A percentile compares a stretch with the other conserved stretches of the same genome.
Conservation (phyloP, 2,797 vertebrate genomes). For the Urocyon cinereoargenteus region DNA sequence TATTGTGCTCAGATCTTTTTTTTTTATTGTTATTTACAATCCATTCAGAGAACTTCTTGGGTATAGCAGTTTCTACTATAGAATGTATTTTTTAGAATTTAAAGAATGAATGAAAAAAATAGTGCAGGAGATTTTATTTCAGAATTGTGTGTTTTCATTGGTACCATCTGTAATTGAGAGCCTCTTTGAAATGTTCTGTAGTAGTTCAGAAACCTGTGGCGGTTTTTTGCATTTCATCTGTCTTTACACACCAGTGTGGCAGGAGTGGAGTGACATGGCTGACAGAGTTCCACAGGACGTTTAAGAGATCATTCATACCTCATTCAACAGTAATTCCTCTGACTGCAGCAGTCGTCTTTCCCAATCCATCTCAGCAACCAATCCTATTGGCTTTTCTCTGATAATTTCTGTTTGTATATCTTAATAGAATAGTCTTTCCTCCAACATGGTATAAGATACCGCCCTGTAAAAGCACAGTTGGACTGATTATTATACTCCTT, state of each 20-base stretch:
- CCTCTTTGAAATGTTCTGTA: background rate
- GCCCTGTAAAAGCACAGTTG: background rate
- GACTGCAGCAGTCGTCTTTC: conserved; percentile 51
- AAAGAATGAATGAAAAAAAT: conserved; percentile 49
- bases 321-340: conserved; percentile 47
- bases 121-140: conserved; percentile 1
- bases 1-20: conserved; percentile 29
- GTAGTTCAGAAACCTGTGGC: background rate
- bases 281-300: background rate
- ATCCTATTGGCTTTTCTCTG: conserved; percentile 53
- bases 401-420: conserved; percentile 48
- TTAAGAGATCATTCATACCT: conserved; percentile 72
- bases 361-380: background rate
- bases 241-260: background rate
- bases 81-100: conserved; percentile 41
- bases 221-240: background rate
- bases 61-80: background rate
- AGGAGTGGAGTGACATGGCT: background rate
- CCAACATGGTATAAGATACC: background rate
- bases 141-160: background rate
- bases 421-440: conserved; percentile 26
- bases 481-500: background rate
- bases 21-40: conserved; percentile 72
- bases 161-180: background rate
- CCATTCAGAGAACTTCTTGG: conserved; percentile 56